These are phyloP conservation scores for Spizella passerina DNA, from an alignment of 2,797 vertebrate genomes.

Conservation along the genomic window DNA sequence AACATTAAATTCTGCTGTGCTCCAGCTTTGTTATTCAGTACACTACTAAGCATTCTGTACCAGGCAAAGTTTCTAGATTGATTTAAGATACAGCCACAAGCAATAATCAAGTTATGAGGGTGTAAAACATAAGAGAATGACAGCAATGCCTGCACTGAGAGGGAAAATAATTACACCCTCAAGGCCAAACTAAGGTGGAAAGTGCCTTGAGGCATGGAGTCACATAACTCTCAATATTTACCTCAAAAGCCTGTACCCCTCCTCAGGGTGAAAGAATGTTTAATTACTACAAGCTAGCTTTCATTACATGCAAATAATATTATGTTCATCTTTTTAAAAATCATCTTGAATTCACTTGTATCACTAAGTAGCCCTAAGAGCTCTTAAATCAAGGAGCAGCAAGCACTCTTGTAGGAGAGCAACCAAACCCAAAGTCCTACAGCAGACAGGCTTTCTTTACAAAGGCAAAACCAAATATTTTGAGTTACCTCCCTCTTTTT, in stretches of 20 bases:
- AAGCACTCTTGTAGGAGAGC: neutral
- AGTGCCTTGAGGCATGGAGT: neutral
- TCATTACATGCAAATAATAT: neutral
- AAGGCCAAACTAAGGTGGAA: neutral
- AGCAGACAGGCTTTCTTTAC: neutral
- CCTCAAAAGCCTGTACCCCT: neutral
- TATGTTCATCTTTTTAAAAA: neutral
- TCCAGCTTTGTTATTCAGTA: neutral
- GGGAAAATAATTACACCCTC: neutral
- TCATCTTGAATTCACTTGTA: neutral
- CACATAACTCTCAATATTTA: neutral
- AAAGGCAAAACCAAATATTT: neutral
- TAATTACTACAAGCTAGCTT: neutral
- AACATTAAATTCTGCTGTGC: neutral
- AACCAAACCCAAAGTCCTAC: neutral
- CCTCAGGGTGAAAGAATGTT: neutral
- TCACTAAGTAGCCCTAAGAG: neutral
- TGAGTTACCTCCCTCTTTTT: neutral
- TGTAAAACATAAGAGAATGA: neutral
- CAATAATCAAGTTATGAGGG: neutral
- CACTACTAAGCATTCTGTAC: neutral
- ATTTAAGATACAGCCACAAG: slow-evolving; percentile 5
- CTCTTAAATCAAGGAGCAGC: neutral
- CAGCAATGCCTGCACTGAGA: neutral
- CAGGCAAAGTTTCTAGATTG: neutral